Evolutionary conservation across 2,797 vertebrate species (phyloP).

Genomic region (Prionace glauca): DNA sequence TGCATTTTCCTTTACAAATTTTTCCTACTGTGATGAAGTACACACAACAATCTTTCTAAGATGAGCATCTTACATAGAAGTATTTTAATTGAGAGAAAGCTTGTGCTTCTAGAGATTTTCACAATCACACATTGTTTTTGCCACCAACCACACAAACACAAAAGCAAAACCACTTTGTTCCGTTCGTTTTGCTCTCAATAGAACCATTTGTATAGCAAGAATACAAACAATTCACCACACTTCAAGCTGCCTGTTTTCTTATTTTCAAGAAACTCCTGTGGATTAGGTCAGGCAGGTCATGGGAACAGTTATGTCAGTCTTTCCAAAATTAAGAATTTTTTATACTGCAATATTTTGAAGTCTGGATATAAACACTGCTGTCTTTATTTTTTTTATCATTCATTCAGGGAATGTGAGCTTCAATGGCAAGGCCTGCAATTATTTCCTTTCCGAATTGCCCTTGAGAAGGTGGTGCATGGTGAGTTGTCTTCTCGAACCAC

Average conservation of each 20-base stretch:
- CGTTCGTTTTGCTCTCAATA: not conserved
- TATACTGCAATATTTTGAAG: not conserved
- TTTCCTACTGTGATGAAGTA: not conserved
- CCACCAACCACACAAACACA: not conserved
- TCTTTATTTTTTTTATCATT: not conserved
- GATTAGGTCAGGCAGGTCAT: slow-evolving; percentile 12
- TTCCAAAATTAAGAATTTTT: not conserved
- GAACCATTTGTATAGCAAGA: not conserved
- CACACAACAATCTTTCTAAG: not conserved
- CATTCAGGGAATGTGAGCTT: not conserved
- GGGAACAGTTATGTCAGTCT: not conserved
- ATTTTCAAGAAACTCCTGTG: not conserved
- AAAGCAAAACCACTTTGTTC: not conserved
- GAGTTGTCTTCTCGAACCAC: not conserved
- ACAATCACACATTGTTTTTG: slow-evolving; percentile 11
- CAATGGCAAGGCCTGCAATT: not conserved
- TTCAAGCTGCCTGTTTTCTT: not conserved
- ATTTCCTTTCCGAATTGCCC: not conserved
- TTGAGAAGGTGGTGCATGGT: not conserved
- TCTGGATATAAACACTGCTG: not conserved
- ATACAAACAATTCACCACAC: not conserved
- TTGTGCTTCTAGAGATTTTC: not conserved
- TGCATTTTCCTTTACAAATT: not conserved
- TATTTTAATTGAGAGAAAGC: not conserved
- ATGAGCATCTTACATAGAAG: not conserved